These are phyloP conservation scores for Diadromus collaris DNA, from an alignment of 2,888 invertebrate genomes.

Conservation along the genomic window DNA sequence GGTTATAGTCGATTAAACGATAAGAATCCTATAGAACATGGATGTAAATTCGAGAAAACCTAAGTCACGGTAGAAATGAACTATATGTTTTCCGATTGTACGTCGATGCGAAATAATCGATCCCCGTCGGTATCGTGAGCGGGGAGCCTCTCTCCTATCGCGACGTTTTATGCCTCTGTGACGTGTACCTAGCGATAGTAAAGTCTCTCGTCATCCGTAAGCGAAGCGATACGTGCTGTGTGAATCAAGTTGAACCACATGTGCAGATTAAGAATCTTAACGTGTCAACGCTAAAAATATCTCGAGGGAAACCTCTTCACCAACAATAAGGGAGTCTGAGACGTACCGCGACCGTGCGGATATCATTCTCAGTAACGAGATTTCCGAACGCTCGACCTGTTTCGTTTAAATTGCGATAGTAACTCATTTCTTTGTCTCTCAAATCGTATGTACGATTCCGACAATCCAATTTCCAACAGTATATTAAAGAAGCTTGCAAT, in stretches of 20 bases:
- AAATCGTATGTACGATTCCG: background rate
- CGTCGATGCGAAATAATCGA: background rate
- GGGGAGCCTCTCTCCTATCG: background rate
- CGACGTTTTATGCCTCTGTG: background rate
- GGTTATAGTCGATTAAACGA: background rate
- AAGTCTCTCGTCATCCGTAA: constrained; percentile 46
- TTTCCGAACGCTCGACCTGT: constrained; percentile 45
- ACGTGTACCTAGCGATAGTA: constrained; percentile 42
- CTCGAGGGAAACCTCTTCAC: constrained; percentile 64
- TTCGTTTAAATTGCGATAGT: background rate
- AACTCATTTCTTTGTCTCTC: background rate
- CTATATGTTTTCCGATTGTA: background rate
- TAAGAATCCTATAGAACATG: background rate
- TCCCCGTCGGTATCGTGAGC: background rate
- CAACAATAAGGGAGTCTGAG: constrained; percentile 62
- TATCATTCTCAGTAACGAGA: constrained; percentile 60
- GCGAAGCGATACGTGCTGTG: constrained; percentile 50
- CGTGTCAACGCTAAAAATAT: constrained; percentile 72
- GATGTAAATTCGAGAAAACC: background rate
- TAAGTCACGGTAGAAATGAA: background rate
- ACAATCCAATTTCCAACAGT: background rate
- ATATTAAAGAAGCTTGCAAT: background rate
- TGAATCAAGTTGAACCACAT: constrained; percentile 59
- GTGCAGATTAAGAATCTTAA: constrained; percentile 63
- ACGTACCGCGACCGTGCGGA: constrained; percentile 38